A percentile compares a stretch with the other conserved stretches of the same genome.
Conservation (phyloP, 2,797 vertebrate genomes). For the Dryobates pubescens region DNA sequence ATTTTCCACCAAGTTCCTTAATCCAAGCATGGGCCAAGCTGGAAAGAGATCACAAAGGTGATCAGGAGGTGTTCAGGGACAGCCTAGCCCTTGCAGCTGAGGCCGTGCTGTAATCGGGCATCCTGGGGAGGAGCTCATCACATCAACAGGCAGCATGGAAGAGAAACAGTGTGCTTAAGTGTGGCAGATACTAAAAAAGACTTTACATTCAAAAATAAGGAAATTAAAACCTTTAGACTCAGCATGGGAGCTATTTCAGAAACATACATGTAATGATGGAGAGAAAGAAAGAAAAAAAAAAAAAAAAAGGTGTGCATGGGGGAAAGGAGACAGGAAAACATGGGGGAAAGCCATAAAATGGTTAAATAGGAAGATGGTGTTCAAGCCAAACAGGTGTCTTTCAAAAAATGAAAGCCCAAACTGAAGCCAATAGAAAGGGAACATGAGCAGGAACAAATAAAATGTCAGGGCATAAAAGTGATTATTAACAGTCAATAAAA, state of each 20-base stretch:
- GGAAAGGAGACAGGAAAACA: neutral
- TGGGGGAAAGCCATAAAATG: neutral
- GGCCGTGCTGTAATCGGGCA: fast-evolving
- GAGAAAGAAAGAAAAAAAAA: neutral
- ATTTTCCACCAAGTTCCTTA: neutral
- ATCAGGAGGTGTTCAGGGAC: neutral
- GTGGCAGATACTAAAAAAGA: conserved; percentile 15
- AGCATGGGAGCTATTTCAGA: conserved; percentile 40
- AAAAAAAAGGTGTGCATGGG: neutral
- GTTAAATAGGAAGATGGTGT: conserved; percentile 8
- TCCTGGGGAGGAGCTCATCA: neutral
- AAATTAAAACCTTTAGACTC: conserved; percentile 53
- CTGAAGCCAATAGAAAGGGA: neutral
- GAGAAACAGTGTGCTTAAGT: neutral
- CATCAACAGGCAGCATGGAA: neutral
- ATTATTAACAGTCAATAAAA: conserved; percentile 38
- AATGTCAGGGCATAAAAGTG: neutral
- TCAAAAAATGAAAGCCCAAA: neutral
- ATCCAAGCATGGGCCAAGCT: neutral
- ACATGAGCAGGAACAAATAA: conserved; percentile 5
- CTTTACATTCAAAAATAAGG: conserved; percentile 7
- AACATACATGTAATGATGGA: neutral
- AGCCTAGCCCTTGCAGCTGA: neutral
- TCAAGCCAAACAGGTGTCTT: conserved; percentile 48
- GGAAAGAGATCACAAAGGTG: neutral